Base-by-base conservation (phyloP, 2,797 vertebrate genomes). In the Sebastes reedi region DNA sequence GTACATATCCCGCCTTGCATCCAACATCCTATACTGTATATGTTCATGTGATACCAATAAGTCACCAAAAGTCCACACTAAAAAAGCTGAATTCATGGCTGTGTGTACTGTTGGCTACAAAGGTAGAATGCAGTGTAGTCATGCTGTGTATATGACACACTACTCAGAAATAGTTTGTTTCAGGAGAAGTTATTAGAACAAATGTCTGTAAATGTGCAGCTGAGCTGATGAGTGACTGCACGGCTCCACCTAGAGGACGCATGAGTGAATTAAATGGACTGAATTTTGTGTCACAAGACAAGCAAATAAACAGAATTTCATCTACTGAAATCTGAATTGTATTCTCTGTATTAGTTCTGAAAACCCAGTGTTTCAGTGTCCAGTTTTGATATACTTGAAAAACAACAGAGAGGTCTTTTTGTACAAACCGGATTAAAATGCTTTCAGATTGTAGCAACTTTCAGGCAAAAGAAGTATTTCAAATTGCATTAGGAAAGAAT, bases 201-300 rank as follows among this genome's bases (percentile, higher is more conserved):
- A 65, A 52, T 25, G 32, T 68, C 6, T 39, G 52, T 25, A 8
- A 64, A 65, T 72, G n/a, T 67, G 24, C 67, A 46, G 29, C 24
- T 59, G 58, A 72, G 46, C 56, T 50, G 32, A 72, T 92, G 50
- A 30, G 72, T 90, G 79, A 88, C 80, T 77, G 24, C 24, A 89
- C 85, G 91, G 93, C 92, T 88, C 93, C 94, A 91, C 87, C 94
- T 60, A 82, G 92, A 92, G 94, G 94, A 89, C 30, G 3, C 9
- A 73, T 4, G 46, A 54, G 70, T 58, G 39, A 79, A 80, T 54
- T 81, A 42, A 29, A 59, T 64, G 22, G 42, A 61, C 34, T 32
- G 9, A 27, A 54, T 60, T 4, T 56, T 24, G 27, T 1, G 2
- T 5, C 1, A 5, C 14, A 27, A 36, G 30, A 79, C 46, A 8